Base-by-base conservation (phyloP, 2,888 invertebrate species). In the Thera obeliscata region DNA sequence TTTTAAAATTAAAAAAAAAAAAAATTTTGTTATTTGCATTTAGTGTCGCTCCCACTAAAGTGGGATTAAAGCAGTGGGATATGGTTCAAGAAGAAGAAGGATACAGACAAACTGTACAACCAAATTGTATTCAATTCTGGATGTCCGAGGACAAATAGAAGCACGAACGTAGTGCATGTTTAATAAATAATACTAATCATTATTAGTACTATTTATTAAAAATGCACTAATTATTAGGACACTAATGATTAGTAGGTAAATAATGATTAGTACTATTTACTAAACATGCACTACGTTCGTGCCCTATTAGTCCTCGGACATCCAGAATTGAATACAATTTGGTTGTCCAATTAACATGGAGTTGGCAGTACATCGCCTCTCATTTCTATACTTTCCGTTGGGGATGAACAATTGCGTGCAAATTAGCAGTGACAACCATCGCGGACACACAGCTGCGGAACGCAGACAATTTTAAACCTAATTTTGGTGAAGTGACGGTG, bases 331-430 rank as follows among this genome's bases (percentile, higher is more conserved):
- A 82, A 83, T 81, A 84, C 80, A 86, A 85, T 85, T 86, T 83
- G 67, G 81, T 79, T 80, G 81, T 79, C 83, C 88, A 89, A 90
- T 90, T 90, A 85, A 86, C 83, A 86, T 87, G 83, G 84, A 87
- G 81, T 82, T 78, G 74, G 78, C 81, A 80, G 81, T 87, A 85
- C 82, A 85, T 86, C 87, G 83, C 84, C 82, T 87, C 86, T 87
- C 87, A 87, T 91, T 88, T 87, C 86, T 87, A 83, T 89, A 87
- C 87, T 89, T 88, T 87, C 83, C 82, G 83, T 83, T 76, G 76
- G 56, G 81, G 85, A 89, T 91, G 89, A 90, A 91, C 90, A 90
- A 92, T 91, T 90, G 90, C 87, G 87, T 87, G 91, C 88, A 90
- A 92, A 92, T 91, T 90, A 90, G 89, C 88, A 83, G 84, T 85